A percentile compares a stretch with the other conserved stretches of the same genome.
Evolutionary conservation across 2,113 vertebrate species (phyloP).

Genomic region (Nothoprocta perdicaria): DNA sequence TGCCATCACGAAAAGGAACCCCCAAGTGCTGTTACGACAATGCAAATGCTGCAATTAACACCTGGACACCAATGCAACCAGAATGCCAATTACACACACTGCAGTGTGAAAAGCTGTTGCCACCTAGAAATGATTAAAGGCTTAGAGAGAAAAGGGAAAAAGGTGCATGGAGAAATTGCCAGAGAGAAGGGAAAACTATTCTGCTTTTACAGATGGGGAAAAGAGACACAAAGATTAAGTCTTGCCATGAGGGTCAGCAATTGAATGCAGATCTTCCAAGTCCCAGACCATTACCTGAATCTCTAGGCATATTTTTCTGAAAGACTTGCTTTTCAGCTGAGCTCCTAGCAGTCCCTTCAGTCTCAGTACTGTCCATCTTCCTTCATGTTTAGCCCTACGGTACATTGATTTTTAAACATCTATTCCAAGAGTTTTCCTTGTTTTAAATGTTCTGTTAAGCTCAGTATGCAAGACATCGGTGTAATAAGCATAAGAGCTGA

Average conservation of each 20-base stretch:
- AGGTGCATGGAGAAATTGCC: accelerated
- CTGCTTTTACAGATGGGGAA: not conserved
- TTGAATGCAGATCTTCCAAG: not conserved
- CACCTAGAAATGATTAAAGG: not conserved
- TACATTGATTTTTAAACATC: slow-evolving; percentile 8
- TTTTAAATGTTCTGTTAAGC: not conserved
- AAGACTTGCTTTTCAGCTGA: not conserved
- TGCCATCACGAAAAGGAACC: not conserved
- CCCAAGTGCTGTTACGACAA: not conserved
- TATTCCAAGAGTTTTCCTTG: not conserved
- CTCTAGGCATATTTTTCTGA: not conserved
- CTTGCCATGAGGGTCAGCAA: not conserved
- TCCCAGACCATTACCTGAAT: not conserved
- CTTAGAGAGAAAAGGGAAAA: not conserved
- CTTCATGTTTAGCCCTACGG: not conserved
- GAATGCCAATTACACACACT: not conserved
- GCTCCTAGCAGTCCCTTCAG: not conserved
- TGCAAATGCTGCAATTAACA: not conserved
- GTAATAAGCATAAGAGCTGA: not conserved
- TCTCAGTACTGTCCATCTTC: not conserved
- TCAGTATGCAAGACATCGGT: not conserved
- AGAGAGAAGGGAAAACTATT: not conserved
- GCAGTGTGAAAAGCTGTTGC: not conserved
- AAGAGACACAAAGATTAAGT: not conserved
- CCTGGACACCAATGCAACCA: not conserved